Evolutionary conservation across 1,140 invertebrate species (phyloP).

Genomic region (Brachionus asplanchnoidis): DNA sequence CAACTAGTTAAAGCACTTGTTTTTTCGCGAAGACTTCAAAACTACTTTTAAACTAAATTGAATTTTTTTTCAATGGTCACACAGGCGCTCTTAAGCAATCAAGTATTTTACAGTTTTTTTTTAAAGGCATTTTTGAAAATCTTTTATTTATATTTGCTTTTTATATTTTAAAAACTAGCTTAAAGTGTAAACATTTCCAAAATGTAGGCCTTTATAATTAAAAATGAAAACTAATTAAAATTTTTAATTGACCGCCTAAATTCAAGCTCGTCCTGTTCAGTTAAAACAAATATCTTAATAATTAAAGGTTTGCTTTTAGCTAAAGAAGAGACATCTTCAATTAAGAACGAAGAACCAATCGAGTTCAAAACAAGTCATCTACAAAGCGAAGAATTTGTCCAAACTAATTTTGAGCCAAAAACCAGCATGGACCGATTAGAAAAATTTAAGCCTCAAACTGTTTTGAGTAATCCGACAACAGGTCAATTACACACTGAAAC

Average conservation of each 20-base stretch:
- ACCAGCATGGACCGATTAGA: not conserved
- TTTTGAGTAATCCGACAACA: not conserved
- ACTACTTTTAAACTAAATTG: not conserved
- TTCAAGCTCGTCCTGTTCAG: not conserved
- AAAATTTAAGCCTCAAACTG: not conserved
- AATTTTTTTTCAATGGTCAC: too few relatives aligned
- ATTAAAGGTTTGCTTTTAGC: constrained; percentile 1
- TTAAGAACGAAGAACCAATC: not conserved
- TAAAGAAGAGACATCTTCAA: not conserved
- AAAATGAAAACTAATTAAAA: not conserved
- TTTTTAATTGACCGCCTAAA: not conserved
- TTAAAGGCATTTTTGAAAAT: too few relatives aligned
- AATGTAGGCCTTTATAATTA: not conserved
- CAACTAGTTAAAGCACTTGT: too few relatives aligned
- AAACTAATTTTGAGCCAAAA: not conserved
- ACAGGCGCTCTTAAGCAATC: too few relatives aligned
- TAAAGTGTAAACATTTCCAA: not conserved
- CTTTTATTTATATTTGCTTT: not conserved
- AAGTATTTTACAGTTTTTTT: too few relatives aligned
- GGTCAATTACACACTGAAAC: not conserved
- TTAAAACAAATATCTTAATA: not conserved
- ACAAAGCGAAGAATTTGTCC: not conserved
- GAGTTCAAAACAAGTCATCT: not conserved
- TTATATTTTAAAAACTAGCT: not conserved
- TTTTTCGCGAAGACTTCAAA: not conserved